These are phyloP conservation scores for Plagodis dolabraria DNA, from an alignment of 2,888 invertebrate genomes.

Conservation along the genomic window DNA sequence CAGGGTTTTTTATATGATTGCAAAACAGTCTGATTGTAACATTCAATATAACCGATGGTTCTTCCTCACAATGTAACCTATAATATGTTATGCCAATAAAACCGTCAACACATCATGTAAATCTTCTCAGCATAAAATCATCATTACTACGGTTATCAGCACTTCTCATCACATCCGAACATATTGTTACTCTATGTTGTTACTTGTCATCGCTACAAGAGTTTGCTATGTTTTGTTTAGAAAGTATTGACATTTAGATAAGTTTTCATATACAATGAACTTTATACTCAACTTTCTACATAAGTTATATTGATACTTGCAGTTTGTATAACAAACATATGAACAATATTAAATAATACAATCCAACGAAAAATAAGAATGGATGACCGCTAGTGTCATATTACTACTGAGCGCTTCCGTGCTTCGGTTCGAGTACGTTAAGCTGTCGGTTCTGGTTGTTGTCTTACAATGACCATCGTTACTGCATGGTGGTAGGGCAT, in stretches of 20 bases:
- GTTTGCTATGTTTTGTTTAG: constrained; percentile 28
- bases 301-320: too few relatives aligned
- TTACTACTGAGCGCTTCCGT: too few relatives aligned
- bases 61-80: not conserved
- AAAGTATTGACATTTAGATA: constrained; percentile 36
- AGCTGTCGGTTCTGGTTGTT: too few relatives aligned
- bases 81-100: not conserved
- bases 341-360: too few relatives aligned
- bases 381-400: too few relatives aligned
- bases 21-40: too few relatives aligned
- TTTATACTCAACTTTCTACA: constrained; percentile 12
- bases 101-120: constrained; percentile 10
- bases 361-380: too few relatives aligned
- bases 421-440: too few relatives aligned
- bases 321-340: too few relatives aligned
- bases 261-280: constrained; percentile 28
- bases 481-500: too few relatives aligned
- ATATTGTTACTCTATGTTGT: constrained; percentile 19
- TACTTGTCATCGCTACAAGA: constrained; percentile 31
- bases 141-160: constrained; percentile 19
- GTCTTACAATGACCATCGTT: too few relatives aligned
- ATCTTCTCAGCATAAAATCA: constrained; percentile 25
- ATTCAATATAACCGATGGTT: not conserved
- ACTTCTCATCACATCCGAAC: constrained; percentile 18
- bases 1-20: too few relatives aligned